Percentiles rank a stretch among this genome's conserved stretches.
phyloP scores from a whole-genome alignment of 2,113 vertebrate genomes.

The Procavia capensis region DNA sequence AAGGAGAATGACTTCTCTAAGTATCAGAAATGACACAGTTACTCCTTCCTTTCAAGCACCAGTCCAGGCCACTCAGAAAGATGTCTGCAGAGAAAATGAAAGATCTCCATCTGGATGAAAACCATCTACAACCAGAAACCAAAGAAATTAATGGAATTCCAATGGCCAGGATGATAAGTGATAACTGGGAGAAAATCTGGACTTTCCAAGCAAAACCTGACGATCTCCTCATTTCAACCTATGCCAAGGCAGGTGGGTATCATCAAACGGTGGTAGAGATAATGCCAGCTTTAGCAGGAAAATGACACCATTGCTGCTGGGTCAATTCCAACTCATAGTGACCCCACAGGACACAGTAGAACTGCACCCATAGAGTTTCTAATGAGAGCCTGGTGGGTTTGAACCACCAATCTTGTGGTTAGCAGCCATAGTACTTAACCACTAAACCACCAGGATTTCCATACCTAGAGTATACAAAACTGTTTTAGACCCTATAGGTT shows the following conservation, averaged over 20 bases:
- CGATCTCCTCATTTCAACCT: slow-evolving; percentile 85
- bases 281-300: too few relatives aligned
- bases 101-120: slow-evolving; percentile 61
- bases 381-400: too few relatives aligned
- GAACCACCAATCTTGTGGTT: too few relatives aligned
- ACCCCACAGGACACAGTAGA: too few relatives aligned
- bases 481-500: too few relatives aligned
- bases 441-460: too few relatives aligned
- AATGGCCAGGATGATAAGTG: not conserved
- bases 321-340: too few relatives aligned
- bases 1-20: not conserved
- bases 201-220: slow-evolving; percentile 87
- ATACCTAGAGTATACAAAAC: too few relatives aligned
- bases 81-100: slow-evolving; percentile 76
- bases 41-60: not conserved
- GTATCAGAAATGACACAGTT: not conserved
- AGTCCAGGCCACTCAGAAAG: not conserved
- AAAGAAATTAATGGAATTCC: slow-evolving; percentile 76
- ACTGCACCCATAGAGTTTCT: too few relatives aligned
- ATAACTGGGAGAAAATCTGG: slow-evolving; percentile 76
- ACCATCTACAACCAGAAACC: fast-evolving
- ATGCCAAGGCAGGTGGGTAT: slow-evolving; percentile 86
- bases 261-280: not conserved
- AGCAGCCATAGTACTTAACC: too few relatives aligned
- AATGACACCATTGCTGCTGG: too few relatives aligned